phyloP scores from a whole-genome alignment of 1,140 invertebrate genomes.

The Idris sp. region DNA sequence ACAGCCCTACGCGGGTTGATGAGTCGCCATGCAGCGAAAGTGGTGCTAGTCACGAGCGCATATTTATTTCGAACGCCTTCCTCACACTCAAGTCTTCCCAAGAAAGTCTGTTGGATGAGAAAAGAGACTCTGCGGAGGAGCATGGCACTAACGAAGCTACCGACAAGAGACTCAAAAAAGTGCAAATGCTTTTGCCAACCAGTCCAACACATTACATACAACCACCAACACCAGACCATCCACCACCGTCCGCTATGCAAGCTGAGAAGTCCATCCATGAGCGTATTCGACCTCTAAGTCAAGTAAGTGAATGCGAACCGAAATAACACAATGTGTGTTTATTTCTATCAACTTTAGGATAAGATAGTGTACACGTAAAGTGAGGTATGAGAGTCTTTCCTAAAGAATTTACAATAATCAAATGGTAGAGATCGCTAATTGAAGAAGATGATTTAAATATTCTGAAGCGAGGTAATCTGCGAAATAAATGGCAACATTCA shows the following conservation, averaged over 20 bases:
- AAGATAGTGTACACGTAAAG: too few species aligned
- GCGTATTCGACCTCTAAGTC: constrained; percentile 91
- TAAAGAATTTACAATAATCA: too few species aligned
- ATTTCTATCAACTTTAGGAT: too few species aligned
- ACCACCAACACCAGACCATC: constrained; percentile 95
- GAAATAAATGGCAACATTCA: constrained; percentile 13
- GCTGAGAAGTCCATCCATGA: constrained; percentile 94
- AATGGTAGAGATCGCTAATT: too few species aligned
- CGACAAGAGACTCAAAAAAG: constrained; percentile 72
- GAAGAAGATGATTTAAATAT: too few species aligned
- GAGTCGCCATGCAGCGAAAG: constrained; percentile 77
- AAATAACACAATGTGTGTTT: too few species aligned
- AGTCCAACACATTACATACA: constrained; percentile 94
- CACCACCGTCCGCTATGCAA: constrained; percentile 93
- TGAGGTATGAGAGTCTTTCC: too few species aligned
- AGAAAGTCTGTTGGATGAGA: constrained; percentile 82
- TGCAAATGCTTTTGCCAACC: constrained; percentile 81
- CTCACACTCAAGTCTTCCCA: constrained; percentile 82
- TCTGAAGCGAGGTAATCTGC: too few species aligned
- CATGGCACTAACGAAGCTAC: constrained; percentile 71
- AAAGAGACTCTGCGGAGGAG: constrained; percentile 71
- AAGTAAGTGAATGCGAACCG: constrained; percentile 73
- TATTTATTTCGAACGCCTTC: constrained; percentile 80
- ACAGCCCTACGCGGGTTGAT: constrained; percentile 70
- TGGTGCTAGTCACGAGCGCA: constrained; percentile 71